Evolutionary conservation across 2,888 invertebrate species (phyloP), one percentile per base, ranked within the genome.

Genomic region (Cantharis flavilabris): DNA sequence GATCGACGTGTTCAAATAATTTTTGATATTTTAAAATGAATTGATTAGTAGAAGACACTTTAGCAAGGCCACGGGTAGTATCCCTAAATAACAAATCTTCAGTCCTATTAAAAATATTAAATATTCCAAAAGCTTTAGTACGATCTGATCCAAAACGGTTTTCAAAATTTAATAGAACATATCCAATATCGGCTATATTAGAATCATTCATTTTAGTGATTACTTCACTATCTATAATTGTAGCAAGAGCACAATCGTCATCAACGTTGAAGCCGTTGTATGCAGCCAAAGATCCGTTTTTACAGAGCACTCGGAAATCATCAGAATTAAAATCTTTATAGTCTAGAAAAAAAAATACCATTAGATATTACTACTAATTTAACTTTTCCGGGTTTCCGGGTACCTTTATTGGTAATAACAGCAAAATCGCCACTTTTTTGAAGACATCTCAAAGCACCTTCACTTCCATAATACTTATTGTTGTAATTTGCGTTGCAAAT

Each of bases 191-290:
- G 11, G 75, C 76, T 74, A 83, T 85, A 77, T 86, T 87, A 0
- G 81, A 10, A 75, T 82, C 84, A 62, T 83, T 82, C 13, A 89
- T 88, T 82, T 90, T 89, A 0, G 90, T 85, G 9, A 92, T 83
- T n/a, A 93, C 89, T 87, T 93, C 93, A 14, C 92, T 91, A 80
- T 92, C 92, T 1, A 92, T 91, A 0, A 92, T 90, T 20, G 90
- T 88, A 0, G 92, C 90, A 9, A 93, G 87, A 0, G 91, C 89
- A 79, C 93, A 93, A 76, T 84, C 83, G 7, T 90, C 88, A 78
- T 92, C 91, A 0, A 92, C 88, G 33, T 84, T 76, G 16, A 92
- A 88, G 1, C 92, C 93, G 4, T 90, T 79, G 67, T 79, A 78
- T 0, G 78, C 74, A 0, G 92, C 91, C 26, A 93, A 84, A 0